Base-by-base conservation (phyloP, 2,888 invertebrate species). In the Orchestes rusci region DNA sequence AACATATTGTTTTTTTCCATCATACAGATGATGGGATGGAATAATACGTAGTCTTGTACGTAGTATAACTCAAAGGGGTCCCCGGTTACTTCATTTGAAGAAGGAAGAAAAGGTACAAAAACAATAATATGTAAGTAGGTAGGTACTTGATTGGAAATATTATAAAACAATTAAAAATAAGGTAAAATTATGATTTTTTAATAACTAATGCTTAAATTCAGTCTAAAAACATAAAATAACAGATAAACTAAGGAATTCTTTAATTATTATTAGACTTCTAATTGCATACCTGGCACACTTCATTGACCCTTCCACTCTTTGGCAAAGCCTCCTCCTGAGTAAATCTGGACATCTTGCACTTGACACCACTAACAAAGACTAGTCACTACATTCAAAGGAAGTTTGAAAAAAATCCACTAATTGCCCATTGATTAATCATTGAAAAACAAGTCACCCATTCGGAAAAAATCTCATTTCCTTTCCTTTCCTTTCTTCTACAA, bases 301-400 rank as follows among this genome's bases (percentile, higher is more conserved):
- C 80, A 61, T 73, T 81, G 39, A 82, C 82, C 63, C 77, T 74
- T 51, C 82, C 82, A 55, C 74, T 72, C 65, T 76, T 77, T 28
- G 81, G 79, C 62, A 79, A 61, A 39, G 74, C 68, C 63, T 80
- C 79, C 40, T 54, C 54, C 39, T 54, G 59, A 47, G 56, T 53
- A 44, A 55, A 50, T 52, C 53, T 57, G 16, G 60, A 56, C 58
- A 59, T 60, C 31, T 36, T 55, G 38, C 16, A n/a, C n/a, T n/a
- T n/a, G n/a, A n/a, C n/a, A n/a, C n/a, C n/a, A n/a, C n/a, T n/a
- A 3, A 40, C 23, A 12, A 41, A 42, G 27, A 8, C 27, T 39
- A 20, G 16, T 40, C 40, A 40, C 43, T 23, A 15, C 32, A 39
- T 19, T 8, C 4, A 29, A 36, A 27, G 4, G n/a, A 23, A 4